phyloP scores from a whole-genome alignment of 2,113 vertebrate genomes.

The Taurulus bubalis region DNA sequence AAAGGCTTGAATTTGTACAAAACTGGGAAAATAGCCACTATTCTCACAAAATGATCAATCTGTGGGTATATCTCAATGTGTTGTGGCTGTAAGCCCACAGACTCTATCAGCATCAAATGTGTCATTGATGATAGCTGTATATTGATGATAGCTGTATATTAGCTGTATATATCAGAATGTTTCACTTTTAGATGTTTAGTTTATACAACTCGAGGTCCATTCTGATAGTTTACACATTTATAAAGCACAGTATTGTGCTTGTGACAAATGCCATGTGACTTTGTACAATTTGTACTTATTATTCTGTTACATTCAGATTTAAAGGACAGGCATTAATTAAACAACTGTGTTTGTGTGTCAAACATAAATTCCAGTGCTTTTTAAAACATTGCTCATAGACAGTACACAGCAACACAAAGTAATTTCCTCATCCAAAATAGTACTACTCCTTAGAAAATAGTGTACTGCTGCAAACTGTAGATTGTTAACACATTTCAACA shows the following conservation, averaged over 20 bases:
- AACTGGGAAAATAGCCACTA: slow-evolving; percentile 46
- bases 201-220: background rate
- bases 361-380: background rate
- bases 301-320: slow-evolving; percentile 21
- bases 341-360: slow-evolving; percentile 4
- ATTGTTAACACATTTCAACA: slow-evolving; percentile 28
- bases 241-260: background rate
- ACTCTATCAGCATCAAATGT: slow-evolving; percentile 43
- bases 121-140: slow-evolving; percentile 61
- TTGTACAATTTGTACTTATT: background rate
- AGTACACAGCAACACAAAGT: background rate
- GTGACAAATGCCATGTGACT: background rate
- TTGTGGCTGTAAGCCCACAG: slow-evolving; percentile 26
- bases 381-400: background rate
- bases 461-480: background rate
- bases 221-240: background rate
- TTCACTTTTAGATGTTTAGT: background rate
- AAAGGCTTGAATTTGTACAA: slow-evolving; percentile 47
- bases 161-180: no score
- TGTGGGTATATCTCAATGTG: slow-evolving; percentile 26
- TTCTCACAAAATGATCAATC: slow-evolving; percentile 50
- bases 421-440: background rate
- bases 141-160: slow-evolving; percentile 55
- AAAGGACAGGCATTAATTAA: background rate
- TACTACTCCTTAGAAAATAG: background rate